phyloP scores from a whole-genome alignment of 2,797 vertebrate species.

The Tarsius wallacei region DNA sequence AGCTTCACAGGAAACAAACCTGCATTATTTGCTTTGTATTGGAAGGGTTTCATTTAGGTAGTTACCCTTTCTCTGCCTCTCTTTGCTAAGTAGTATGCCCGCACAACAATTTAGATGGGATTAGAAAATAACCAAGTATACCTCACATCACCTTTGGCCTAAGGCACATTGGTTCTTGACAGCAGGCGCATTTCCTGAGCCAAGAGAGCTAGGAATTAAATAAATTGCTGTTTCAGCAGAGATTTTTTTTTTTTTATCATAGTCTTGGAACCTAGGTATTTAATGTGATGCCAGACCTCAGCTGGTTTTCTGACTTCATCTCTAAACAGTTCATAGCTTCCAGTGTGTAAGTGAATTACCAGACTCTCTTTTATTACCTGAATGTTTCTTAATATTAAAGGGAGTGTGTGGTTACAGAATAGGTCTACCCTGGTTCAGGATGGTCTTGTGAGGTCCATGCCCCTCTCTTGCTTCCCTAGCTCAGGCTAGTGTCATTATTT shows the following conservation, averaged over 20 bases:
- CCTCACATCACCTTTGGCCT: slow-evolving; percentile 49
- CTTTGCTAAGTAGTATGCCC: slow-evolving; percentile 44
- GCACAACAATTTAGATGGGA: slow-evolving; percentile 6
- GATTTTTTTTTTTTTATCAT: not conserved
- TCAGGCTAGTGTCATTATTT: not conserved
- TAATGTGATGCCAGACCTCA: slow-evolving; percentile 73
- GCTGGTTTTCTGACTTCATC: slow-evolving; percentile 28
- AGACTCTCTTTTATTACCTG: not conserved
- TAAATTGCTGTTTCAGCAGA: slow-evolving; percentile 70
- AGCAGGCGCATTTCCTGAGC: slow-evolving; percentile 31
- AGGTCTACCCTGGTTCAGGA: not conserved
- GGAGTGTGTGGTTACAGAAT: not conserved
- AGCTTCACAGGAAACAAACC: not conserved
- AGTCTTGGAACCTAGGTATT: slow-evolving; percentile 54
- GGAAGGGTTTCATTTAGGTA: slow-evolving; percentile 4
- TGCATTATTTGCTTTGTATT: not conserved
- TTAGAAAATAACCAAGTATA: slow-evolving; percentile 35
- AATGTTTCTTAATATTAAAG: not conserved
- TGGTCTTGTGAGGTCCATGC: accelerated
- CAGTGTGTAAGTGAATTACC: not conserved
- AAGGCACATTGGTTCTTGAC: slow-evolving; percentile 32
- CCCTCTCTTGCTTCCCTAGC: not conserved
- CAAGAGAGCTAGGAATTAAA: slow-evolving; percentile 61
- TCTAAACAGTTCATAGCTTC: slow-evolving; percentile 63
- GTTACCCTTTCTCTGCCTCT: not conserved